Evolutionary conservation across 2,113 vertebrate species (phyloP), one percentile per base, ranked within the genome.

Genomic region (Cranoglanis bouderius): DNA sequence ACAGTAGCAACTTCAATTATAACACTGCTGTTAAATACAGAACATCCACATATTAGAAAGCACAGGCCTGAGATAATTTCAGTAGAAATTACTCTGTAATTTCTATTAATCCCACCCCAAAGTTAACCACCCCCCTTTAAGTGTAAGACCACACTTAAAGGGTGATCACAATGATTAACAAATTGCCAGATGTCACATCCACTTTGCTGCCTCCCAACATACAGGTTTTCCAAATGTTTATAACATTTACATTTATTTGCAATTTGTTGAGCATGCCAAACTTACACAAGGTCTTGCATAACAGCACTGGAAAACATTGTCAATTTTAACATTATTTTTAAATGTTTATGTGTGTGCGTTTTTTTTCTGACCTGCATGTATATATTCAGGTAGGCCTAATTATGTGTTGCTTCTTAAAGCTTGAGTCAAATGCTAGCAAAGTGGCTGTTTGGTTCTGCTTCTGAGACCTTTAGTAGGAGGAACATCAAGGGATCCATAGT

Each of bases 401-500:
- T 19, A 82, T 32, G 61, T 77, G 84, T 88, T 85, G 85, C 90
- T 93, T 94, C 87, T 96, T 94, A 90, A 93, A 99, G 98, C 95
- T 98, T 92, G 96, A 95, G 91, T 97, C 98, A 57, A 97, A 98
- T 70, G 98, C 98, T 88, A 97, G 95, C 51, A 98, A 99, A 93
- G 96, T 99, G 89, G 96, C 97, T 0, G 96, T 99, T 99, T 96
- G 97, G 96, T 10, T 98, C 98, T 38, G 98, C 97, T 16, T 98
- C 98, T 85, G 97, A 99, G 93, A 95, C 96, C 29, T 98, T 99
- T 91, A 97, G 95, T 93, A 96, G 95, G 94, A 97, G 94, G 93
- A 99, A 98, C 61, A 95, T 98, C 92, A 99, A 98, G 93, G 98
- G 98, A 92, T 98, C 97, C 67, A 96, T 99, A 89, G 97, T 97